Evolutionary conservation across 2,797 vertebrate genomes (phyloP), one percentile per base, ranked within the genome.

Genomic region (Calcarius lapponicus): DNA sequence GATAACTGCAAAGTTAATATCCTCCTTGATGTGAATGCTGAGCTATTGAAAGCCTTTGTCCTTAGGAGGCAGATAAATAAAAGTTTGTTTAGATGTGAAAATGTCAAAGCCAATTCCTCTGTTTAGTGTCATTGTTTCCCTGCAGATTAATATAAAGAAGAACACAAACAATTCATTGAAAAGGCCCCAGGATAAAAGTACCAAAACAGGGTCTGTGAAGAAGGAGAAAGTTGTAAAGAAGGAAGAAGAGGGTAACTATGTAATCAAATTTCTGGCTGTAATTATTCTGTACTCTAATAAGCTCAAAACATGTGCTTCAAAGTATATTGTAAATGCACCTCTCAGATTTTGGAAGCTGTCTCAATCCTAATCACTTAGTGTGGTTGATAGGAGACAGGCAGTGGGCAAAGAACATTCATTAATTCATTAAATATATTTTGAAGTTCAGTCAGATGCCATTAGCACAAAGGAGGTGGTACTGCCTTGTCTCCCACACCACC

Each of bases 201-300:
- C 97, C 62, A 99, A 99, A 96, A 93, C 98, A 54, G 98, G 98
- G 74, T 99, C 99, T 76, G 98, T 99, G 94, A 99, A 99, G 98
- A 99, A 98, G 96, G 99, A 98, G 71, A 98, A 98, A 61, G 96
- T 97, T 17, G 97, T 97, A 58, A 98, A 98, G 91, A 98, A 98
- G 67, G 98, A 98, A 89, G 98, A 98, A 88, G 98, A 98, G 91
- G 98, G 99, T 99, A 98, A 96, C 65, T 92, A 76, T 69, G n/a
- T 79, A 70, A 90, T 78, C 70, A 76, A 28, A 88, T 89, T 88
- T 79, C 84, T 90, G 80, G 18, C 64, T 95, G 54, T 92, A 72
- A 86, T 95, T 87, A 21, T 60, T 86, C 47, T 71, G 48, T 76
- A 22, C 11, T 78, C 19, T 7, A 43, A 2, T 57, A 80, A 80